Evolutionary conservation across 2,888 invertebrate species (phyloP).

Genomic region (Griposia aprilina): DNA sequence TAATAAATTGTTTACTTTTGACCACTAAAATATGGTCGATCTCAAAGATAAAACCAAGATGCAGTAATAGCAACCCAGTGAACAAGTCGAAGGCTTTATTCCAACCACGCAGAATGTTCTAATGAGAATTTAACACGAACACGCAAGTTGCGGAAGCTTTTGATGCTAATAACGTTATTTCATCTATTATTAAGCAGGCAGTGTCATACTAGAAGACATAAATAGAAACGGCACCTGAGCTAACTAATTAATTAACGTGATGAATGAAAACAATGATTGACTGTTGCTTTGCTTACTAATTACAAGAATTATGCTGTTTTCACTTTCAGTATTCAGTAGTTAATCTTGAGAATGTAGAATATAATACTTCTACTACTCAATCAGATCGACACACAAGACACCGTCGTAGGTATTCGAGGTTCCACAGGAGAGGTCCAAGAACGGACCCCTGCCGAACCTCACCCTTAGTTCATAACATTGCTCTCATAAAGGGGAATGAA

Average conservation of each 20-base stretch:
- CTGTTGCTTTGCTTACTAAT: slow-evolving; percentile 26
- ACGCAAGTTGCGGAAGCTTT: slow-evolving; percentile 71
- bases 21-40: neutral
- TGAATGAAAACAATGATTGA: slow-evolving; percentile 38
- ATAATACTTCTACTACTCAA: neutral
- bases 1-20: no score
- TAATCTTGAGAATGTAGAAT: neutral
- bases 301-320: slow-evolving; percentile 6
- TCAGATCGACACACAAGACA: neutral
- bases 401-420: no score
- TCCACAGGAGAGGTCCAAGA: neutral
- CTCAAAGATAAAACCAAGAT: slow-evolving; percentile 7
- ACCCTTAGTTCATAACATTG: neutral
- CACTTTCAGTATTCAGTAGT: slow-evolving; percentile 25
- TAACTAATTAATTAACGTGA: slow-evolving; percentile 54
- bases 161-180: slow-evolving; percentile 73
- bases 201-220: slow-evolving; percentile 47
- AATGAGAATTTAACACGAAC: slow-evolving; percentile 76
- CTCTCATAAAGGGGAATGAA: neutral
- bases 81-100: slow-evolving; percentile 62
- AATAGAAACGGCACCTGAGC: slow-evolving; percentile 60
- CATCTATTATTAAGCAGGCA: slow-evolving; percentile 63
- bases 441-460: neutral
- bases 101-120: slow-evolving; percentile 63
- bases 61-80: slow-evolving; percentile 30